These are phyloP conservation scores for Protomyctophum bolini DNA, from an alignment of 2,113 vertebrate species.

Conservation along the genomic window DNA sequence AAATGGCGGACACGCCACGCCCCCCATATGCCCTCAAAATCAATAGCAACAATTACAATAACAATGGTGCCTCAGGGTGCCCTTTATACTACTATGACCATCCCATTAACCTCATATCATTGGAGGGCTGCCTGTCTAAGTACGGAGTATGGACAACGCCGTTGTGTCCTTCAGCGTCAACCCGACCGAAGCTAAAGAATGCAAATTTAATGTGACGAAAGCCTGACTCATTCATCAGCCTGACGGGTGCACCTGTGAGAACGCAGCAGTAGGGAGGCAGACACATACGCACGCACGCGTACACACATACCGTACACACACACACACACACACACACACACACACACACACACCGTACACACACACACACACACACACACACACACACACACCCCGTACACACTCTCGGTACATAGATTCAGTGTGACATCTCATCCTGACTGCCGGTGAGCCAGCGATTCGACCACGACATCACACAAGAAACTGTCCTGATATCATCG, in stretches of 20 bases:
- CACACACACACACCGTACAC: background rate
- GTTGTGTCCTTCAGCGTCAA: constrained; percentile 55
- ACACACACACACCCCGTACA: background rate
- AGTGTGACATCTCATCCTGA: too few species aligned
- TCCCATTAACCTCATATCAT: background rate
- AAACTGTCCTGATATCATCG: background rate
- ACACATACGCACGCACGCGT: background rate
- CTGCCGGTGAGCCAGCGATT: too few species aligned
- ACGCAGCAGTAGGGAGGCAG: background rate
- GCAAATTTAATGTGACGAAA: constrained; percentile 61
- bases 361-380: background rate
- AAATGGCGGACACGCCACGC: too few species aligned
- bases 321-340: background rate
- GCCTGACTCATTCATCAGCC: constrained; percentile 56
- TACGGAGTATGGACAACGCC: background rate
- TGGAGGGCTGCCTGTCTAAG: too few species aligned
- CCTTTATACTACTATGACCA: too few species aligned
- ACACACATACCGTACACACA: background rate
- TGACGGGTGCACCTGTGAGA: constrained; percentile 33
- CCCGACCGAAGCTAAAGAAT: constrained; percentile 32
- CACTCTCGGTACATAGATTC: too few species aligned
- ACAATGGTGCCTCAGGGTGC: too few species aligned
- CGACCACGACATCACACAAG: too few species aligned
- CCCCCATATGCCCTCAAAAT: too few species aligned
- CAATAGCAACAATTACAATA: too few species aligned